phyloP scores from a whole-genome alignment of 2,113 vertebrate species.

The Archocentrus centrarchus region DNA sequence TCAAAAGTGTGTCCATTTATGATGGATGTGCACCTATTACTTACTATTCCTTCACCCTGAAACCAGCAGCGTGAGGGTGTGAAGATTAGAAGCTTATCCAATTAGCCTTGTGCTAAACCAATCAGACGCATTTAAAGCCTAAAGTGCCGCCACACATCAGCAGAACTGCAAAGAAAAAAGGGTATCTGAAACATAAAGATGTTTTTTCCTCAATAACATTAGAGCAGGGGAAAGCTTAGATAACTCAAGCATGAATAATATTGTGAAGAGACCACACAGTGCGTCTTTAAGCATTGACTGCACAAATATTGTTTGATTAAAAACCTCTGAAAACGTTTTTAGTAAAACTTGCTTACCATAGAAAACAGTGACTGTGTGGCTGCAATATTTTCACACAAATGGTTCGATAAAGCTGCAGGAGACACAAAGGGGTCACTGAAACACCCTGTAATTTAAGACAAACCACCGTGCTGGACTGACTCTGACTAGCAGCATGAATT shows the following conservation, averaged over 20 bases:
- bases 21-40: background rate
- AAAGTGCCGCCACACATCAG: conserved; percentile 36
- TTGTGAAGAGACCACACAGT: conserved; percentile 55
- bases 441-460: conserved; percentile 10
- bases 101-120: conserved; percentile 58
- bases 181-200: conserved; percentile 1
- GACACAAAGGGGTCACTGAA: conserved; percentile 1
- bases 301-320: background rate
- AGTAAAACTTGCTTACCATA: background rate
- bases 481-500: background rate
- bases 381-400: conserved; percentile 3
- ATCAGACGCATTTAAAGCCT: conserved; percentile 51
- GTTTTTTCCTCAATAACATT: background rate
- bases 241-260: conserved; percentile 46
- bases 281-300: background rate
- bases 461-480: background rate
- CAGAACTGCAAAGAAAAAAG: conserved; percentile 19
- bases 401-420: background rate
- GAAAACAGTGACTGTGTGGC: background rate
- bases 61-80: conserved; percentile 19
- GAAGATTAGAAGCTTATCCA: conserved; percentile 67
- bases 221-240: conserved; percentile 37
- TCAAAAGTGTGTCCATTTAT: background rate
- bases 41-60: background rate
- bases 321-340: background rate